Evolutionary conservation across 23 tunicate genomes (phyloP), one percentile per base, ranked within the genome.

Genomic region (Halocynthia aurantium): DNA sequence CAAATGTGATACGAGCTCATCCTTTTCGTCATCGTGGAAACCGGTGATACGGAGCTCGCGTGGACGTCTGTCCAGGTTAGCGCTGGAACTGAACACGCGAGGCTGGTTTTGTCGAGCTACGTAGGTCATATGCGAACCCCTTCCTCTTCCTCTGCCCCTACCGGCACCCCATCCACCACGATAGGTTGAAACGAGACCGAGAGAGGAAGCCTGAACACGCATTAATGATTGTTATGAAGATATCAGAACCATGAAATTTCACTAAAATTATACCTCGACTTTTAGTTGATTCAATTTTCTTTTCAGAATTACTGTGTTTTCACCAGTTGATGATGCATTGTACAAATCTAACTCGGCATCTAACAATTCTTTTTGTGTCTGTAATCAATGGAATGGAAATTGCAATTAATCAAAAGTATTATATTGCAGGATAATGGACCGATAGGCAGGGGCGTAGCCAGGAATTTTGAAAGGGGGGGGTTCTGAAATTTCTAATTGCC

Each of bases 11-110:
- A 94, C 77, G 55, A 90, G 66, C 51, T 94, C 96, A 61, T 94
- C 99, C 22, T 86, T 85, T 78, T 94, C 99, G 51, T 55, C 72
- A 56, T 73, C 87, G n/a, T 88, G 81, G 77, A 88, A 94, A 22
- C 99, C 99, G 31, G 96, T 73, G 17, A 94, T 55, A 18, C 88
- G 76, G 54, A 94, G 61, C 71, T 94, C 91, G 57, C 87, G 62
- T 13, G 99, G 99, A 22, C 99, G 80, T 20, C 99, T 84, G 69
- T 94, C 99, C 13, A 93, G 79, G 58, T 88, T 93, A 7, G 98
- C 94, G 22, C 89, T 86, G 52, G 96, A 58, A 8, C 77, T 62
- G 53, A 89, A 85, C 50, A 89, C 87, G 8, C 96, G 81, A 57
- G 87, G 88, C 15, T 58, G 49, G 22, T 84, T 84, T 19, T 85